Evolutionary conservation across 2,113 vertebrate species (phyloP), one percentile per base, ranked within the genome.

Genomic region (Edolisoma coerulescens): DNA sequence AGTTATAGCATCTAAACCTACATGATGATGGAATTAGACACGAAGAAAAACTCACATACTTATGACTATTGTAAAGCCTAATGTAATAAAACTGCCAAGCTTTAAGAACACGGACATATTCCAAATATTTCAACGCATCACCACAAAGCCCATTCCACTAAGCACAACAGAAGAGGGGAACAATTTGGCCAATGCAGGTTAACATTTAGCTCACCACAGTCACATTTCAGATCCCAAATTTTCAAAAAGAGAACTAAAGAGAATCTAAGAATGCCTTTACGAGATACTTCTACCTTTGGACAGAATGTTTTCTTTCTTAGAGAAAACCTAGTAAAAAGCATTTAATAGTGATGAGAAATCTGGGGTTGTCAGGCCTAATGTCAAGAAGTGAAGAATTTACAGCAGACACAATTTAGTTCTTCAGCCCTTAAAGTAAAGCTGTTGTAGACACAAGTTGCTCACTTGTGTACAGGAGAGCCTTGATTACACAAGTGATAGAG

Each of bases 1-100:
- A 86, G 75, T 86, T 70, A 88, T 4, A 19, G 30, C 14, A 45
- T 22, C 47, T 88, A 88, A 93, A 88, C 77, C 83, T 42, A 3
- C 9, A 13, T 5, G 30, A 74, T 59, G 39, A 54, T 54, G 33
- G 54, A 84, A 92, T 33, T 42, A 86, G 64, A 50, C 9, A 35
- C 10, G 21, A 90, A 88, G 45, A 67, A 90, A 90, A 86, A 35
- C 71, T 84, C 68, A 45, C 30, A 84, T 27, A 61, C 71, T 86
- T 77, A 74, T 26, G 50, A 65, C 37, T 74, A 32, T 11, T 80
- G 68, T 53, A 92, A 95, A 93, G 89, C 35, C 79, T 70, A 28
- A 50, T 18, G 15, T 11, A 92, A 96, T 90, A 76, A 92, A 94
- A 73, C 54, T 70, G 50, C 63, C 83, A 95, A 77, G 79, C 42